These are phyloP conservation scores for Bovichtus diacanthus DNA, from an alignment of 2,797 vertebrate genomes.

Conservation along the genomic window DNA sequence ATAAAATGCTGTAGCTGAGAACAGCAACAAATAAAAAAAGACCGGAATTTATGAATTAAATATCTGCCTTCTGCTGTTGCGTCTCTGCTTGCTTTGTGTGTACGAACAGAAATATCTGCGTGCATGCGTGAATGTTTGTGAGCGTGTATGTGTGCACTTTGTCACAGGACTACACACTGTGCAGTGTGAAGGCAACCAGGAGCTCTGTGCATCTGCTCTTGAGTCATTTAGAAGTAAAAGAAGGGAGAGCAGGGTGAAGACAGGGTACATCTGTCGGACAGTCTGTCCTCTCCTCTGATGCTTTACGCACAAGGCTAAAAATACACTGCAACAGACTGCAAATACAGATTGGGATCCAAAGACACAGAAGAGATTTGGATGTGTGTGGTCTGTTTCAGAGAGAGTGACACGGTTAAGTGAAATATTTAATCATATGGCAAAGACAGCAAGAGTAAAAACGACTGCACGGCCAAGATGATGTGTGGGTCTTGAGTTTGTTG, in stretches of 20 bases:
- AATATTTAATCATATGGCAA: conserved; percentile 26
- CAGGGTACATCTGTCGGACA: conserved; percentile 53
- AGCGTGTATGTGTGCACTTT: not conserved
- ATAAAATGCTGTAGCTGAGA: not conserved
- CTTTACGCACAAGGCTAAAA: conserved; percentile 61
- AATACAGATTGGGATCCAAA: conserved; percentile 33
- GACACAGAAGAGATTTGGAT: conserved; percentile 29
- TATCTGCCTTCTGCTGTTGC: conserved; percentile 14
- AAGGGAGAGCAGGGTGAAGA: conserved; percentile 31
- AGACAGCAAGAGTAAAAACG: conserved; percentile 4
- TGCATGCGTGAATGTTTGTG: conserved; percentile 29
- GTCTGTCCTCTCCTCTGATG: conserved; percentile 41
- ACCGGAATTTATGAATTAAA: conserved; percentile 25
- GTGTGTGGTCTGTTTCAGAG: conserved; percentile 23
- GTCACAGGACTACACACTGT: not conserved
- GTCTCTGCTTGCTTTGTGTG: not conserved
- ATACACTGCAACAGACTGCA: conserved; percentile 51
- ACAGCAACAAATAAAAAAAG: not conserved
- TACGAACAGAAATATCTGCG: conserved; percentile 19
- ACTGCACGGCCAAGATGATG: not conserved
- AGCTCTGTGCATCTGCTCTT: conserved; percentile 29
- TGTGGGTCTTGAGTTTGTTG: conserved; percentile 30
- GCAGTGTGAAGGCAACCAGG: conserved; percentile 13
- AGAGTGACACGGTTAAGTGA: conserved; percentile 5
- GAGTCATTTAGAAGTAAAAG: conserved; percentile 43